Evolutionary conservation across 2,797 vertebrate species (phyloP).

Genomic region (Holocentrus rufus): DNA sequence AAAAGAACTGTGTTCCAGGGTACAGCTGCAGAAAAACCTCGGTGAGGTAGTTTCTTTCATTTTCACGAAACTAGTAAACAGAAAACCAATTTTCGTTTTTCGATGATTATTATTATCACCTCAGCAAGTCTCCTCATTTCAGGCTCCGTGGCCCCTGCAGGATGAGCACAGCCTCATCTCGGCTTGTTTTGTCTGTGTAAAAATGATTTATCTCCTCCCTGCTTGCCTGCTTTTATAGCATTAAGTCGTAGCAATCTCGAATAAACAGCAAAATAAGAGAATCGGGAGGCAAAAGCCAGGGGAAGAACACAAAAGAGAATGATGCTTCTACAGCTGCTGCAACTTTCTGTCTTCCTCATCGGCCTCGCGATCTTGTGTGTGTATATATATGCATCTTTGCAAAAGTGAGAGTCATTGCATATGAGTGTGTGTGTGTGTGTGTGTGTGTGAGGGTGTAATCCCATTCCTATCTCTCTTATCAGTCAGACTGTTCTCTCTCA

Average conservation of each 20-base stretch:
- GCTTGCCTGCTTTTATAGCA: constrained; percentile 28
- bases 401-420: no score
- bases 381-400: not conserved
- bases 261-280: constrained; percentile 29
- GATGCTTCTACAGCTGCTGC: constrained; percentile 21
- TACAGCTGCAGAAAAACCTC: constrained; percentile 13
- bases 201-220: constrained; percentile 39
- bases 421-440: not conserved
- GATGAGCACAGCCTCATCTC: constrained; percentile 2
- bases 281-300: constrained; percentile 11
- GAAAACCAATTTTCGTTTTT: no score
- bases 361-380: constrained; percentile 20
- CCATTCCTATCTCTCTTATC: not conserved
- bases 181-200: constrained; percentile 23
- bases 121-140: constrained; percentile 2
- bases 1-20: not conserved
- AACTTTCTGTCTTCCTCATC: no score
- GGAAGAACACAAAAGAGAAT: constrained; percentile 30
- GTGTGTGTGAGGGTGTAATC: constrained; percentile 5
- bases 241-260: constrained; percentile 29
- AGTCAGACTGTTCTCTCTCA: constrained; percentile 29
- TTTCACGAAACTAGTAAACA: no score
- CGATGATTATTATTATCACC: no score
- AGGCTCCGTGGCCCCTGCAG: not conserved
- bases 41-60: not conserved